Conservation (phyloP, 2,888 invertebrate genomes). For the Siphlonurus alternatus region DNA sequence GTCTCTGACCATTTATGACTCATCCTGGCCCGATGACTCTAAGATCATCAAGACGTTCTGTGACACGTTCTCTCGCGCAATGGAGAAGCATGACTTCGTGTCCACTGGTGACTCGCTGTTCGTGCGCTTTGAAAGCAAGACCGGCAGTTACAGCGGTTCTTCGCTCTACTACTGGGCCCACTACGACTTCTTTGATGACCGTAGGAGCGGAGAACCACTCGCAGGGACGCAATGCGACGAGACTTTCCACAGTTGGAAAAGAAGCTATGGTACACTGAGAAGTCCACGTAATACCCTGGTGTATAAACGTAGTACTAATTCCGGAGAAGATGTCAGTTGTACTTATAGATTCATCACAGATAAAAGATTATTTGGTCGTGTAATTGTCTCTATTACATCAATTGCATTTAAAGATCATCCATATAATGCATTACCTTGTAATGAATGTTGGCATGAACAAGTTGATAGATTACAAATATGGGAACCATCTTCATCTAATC, state of each 20-base stretch:
- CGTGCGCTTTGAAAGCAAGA: constrained; percentile 79
- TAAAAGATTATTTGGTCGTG: constrained; percentile 60
- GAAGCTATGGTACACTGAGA: constrained; percentile 46
- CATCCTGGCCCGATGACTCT: constrained; percentile 74
- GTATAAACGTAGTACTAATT: constrained; percentile 56
- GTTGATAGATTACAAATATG: constrained; percentile 69
- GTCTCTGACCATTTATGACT: constrained; percentile 76
- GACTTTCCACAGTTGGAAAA: constrained; percentile 71
- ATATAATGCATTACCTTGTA: constrained; percentile 61
- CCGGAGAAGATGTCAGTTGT: constrained; percentile 49
- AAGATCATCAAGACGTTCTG: constrained; percentile 87
- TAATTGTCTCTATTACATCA: constrained; percentile 56
- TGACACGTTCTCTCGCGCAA: constrained; percentile 80
- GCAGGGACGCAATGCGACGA: constrained; percentile 68
- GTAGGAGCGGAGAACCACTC: constrained; percentile 67
- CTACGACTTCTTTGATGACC: constrained; percentile 86
- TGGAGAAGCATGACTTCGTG: constrained; percentile 87
- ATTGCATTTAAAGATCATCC: constrained; percentile 74
- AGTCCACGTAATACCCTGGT: constrained; percentile 77
- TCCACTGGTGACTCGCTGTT: constrained; percentile 75
- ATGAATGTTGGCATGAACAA: constrained; percentile 72
- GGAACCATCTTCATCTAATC: constrained; percentile 38
- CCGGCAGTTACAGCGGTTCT: constrained; percentile 86
- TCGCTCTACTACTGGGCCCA: constrained; percentile 89
- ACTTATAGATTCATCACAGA: constrained; percentile 72